Conservation (phyloP, 2,888 invertebrate species). For the Ophion ventricosus region DNA sequence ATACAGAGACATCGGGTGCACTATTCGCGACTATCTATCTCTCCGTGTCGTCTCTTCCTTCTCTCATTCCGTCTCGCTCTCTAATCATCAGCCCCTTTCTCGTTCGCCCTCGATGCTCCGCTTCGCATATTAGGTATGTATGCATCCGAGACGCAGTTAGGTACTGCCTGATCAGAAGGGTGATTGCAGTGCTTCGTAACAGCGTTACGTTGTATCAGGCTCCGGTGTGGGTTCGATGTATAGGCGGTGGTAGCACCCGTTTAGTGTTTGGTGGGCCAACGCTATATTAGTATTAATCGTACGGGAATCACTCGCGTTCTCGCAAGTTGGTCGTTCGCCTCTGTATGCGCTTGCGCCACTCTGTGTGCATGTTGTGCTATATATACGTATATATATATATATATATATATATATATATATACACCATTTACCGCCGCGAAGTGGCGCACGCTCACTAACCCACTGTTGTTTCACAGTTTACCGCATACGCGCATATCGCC, state of each 20-base stretch:
- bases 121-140: slow-evolving; percentile 68
- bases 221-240: slow-evolving; percentile 62
- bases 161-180: slow-evolving; percentile 79
- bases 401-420: neutral
- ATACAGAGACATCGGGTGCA: neutral
- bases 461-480: slow-evolving; percentile 70
- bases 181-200: slow-evolving; percentile 78
- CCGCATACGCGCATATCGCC: slow-evolving; percentile 66
- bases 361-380: neutral
- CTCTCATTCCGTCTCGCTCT: slow-evolving; percentile 41
- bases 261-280: slow-evolving; percentile 15
- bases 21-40: neutral
- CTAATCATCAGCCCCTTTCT: slow-evolving; percentile 50
- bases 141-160: slow-evolving; percentile 74
- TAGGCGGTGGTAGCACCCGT: slow-evolving; percentile 18
- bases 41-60: slow-evolving; percentile 8
- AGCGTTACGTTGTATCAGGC: slow-evolving; percentile 73
- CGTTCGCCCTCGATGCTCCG: slow-evolving; percentile 35
- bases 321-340: slow-evolving; percentile 30
- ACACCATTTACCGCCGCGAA: neutral
- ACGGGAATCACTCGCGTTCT: slow-evolving; percentile 26
- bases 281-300: slow-evolving; percentile 42
- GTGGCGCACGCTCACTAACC: slow-evolving; percentile 6
- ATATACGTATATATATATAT: neutral
- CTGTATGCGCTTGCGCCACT: neutral